Evolutionary conservation across 1,140 invertebrate species (phyloP).

Genomic region (Argopecten irradians): DNA sequence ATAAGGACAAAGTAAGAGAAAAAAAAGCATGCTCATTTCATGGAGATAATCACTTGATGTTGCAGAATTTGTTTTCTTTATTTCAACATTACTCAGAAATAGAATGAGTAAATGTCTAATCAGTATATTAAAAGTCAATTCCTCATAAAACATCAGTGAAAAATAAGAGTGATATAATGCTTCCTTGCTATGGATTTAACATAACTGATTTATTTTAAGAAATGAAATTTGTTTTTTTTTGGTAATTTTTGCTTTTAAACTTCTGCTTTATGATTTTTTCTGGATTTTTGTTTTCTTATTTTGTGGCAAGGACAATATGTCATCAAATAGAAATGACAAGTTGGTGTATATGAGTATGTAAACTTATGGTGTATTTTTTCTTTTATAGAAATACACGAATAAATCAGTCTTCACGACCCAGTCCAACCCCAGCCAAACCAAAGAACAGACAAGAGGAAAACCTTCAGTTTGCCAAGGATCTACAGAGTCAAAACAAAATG

Average conservation of each 20-base stretch:
- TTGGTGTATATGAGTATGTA: background rate
- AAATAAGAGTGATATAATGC: background rate
- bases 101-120: no score
- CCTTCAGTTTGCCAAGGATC: background rate
- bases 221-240: background rate
- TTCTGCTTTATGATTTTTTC: background rate
- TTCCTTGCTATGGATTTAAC: background rate
- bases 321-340: background rate
- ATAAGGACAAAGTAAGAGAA: no score
- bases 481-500: background rate
- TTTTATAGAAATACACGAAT: background rate
- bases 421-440: conserved; percentile 12
- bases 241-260: background rate
- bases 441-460: background rate
- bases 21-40: no score
- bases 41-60: background rate
- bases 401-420: background rate
- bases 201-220: background rate
- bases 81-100: background rate
- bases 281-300: background rate
- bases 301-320: background rate
- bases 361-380: background rate
- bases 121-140: no score
- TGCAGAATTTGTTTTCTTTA: background rate
- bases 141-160: background rate